phyloP scores from a whole-genome alignment of 2,113 vertebrate species.

The Scartelaos histophorus region DNA sequence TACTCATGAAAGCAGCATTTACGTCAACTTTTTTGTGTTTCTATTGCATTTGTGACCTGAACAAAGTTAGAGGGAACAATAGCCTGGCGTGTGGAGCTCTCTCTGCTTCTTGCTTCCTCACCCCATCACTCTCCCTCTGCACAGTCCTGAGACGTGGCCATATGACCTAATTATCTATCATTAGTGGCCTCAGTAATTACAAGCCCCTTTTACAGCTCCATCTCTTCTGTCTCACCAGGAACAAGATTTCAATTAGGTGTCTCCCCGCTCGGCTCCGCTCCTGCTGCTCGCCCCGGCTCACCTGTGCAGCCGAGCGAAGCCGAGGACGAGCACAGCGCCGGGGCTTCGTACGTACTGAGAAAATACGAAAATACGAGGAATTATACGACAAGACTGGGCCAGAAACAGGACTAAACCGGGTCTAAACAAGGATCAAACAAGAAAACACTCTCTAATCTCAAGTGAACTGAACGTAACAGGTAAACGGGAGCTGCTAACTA shows the following conservation, averaged over 20 bases:
- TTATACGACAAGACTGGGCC: background rate
- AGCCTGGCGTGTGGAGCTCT: slow-evolving; percentile 20
- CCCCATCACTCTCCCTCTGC: slow-evolving; percentile 30
- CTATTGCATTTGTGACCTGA: background rate
- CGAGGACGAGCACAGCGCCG: slow-evolving; percentile 7
- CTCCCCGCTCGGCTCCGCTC: slow-evolving; percentile 29
- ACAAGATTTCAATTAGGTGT: slow-evolving; percentile 66
- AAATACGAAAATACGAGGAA: background rate
- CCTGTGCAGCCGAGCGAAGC: slow-evolving; percentile 57
- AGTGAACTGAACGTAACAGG: too few relatives aligned
- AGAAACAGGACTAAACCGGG: background rate
- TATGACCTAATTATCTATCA: slow-evolving; percentile 71
- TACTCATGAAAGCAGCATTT: too few relatives aligned
- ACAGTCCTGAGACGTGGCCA: slow-evolving; percentile 53
- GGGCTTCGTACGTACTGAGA: background rate
- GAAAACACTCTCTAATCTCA: too few relatives aligned
- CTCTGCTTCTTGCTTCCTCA: slow-evolving; percentile 38
- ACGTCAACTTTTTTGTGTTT: background rate
- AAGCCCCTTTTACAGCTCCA: slow-evolving; percentile 54
- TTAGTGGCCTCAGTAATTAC: slow-evolving; percentile 71
- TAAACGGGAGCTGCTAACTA: too few relatives aligned
- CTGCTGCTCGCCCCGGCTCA: slow-evolving; percentile 47
- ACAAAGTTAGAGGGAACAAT: background rate
- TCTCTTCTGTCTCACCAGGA: slow-evolving; percentile 57
- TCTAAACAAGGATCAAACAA: background rate